These are phyloP conservation scores for Hipposideros larvatus DNA, from an alignment of 2,797 vertebrate species.

Conservation along the genomic window DNA sequence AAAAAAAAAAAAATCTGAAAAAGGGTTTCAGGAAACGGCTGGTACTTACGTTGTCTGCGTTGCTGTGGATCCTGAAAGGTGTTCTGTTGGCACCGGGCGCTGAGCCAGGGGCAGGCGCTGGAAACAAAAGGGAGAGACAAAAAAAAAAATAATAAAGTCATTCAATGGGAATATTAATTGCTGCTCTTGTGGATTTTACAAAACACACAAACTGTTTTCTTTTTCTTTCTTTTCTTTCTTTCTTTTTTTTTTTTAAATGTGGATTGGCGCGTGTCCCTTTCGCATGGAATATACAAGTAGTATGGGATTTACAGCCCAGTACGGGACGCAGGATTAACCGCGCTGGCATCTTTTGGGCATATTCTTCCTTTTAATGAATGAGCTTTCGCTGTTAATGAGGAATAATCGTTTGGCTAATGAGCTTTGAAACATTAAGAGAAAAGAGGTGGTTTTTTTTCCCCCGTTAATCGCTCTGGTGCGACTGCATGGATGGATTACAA, in stretches of 20 bases:
- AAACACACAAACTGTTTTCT: conserved; percentile 89
- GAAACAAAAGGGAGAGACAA: conserved; percentile 93
- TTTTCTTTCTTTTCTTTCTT: conserved; percentile 61
- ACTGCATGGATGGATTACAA: conserved; percentile 99
- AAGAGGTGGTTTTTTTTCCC: conserved; percentile 88
- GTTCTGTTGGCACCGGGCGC: conserved; percentile 94
- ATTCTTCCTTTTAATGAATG: conserved; percentile 91
- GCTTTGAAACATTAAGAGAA: conserved; percentile 96
- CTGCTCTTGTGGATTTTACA: conserved; percentile 91
- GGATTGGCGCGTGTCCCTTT: conserved; percentile 87
- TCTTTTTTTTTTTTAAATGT: conserved; percentile 61
- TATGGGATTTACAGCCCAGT: conserved; percentile 90
- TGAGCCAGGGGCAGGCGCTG: conserved; percentile 93
- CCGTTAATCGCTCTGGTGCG: conserved; percentile 95
- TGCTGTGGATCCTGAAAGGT: conserved; percentile 91
- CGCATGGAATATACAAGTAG: conserved; percentile 89
- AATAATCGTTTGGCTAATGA: conserved; percentile 98
- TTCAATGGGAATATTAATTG: conserved; percentile 92
- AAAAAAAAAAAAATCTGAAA: conserved; percentile 79
- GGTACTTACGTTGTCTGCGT: conserved; percentile 91
- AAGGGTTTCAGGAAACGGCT: conserved; percentile 86
- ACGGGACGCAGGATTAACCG: conserved; percentile 88
- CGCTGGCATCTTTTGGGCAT: conserved; percentile 96
- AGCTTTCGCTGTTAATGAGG: conserved; percentile 91
- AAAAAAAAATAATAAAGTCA: conserved; percentile 92